Base-by-base conservation (phyloP, 2,888 invertebrate species). In the Trichogramma evanescens region DNA sequence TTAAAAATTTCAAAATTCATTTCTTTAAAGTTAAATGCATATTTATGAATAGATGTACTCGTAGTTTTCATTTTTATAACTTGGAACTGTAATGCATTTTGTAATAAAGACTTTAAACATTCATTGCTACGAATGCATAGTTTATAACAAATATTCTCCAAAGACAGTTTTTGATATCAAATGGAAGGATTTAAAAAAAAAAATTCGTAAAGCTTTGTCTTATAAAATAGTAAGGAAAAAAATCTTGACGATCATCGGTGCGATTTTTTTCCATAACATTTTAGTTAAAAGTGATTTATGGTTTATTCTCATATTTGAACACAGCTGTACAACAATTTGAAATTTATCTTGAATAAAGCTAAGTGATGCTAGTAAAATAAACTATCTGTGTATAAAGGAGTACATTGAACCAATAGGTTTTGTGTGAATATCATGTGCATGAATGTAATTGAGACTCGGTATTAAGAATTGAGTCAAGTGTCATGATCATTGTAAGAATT, bases 281-380 rank as follows among this genome's bases (percentile, higher is more conserved):
- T 59, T 51, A 55, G 55, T 59, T 59, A 59, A n/a, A 42, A 39
- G 46, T 55, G 55, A 59, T 59, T 59, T 45, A n/a, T 56, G 59
- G 55, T 59, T 55, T 59, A 52, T 39, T 42, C 3, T 9, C 45
- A 46, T 46, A 9, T 9, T 10, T 38, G 10, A 7, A 53, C 26
- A 13, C 8, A 4, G 41, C 42, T 26, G 26, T 26, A 26, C 26
- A 26, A 26, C 26, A n/a, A 13, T 39, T 59, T 56, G 50, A 59
- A 56, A 52, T 59, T 46, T 52, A 54, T 7, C 46, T 54, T 50
- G 54, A 50, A 50, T 44, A 50, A 44, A 42, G 39, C 38, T 42
- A 53, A 42, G 38, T 58, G 48, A 43, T 42, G 53, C 26, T 45
- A 10, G 8, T 5, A 38, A 52, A 26, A 50, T 40, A 26, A 26